Percentiles rank a stretch among this genome's conserved stretches.
phyloP scores from a whole-genome alignment of 2,797 vertebrate species.

The Melanotaenia pygmaea region DNA sequence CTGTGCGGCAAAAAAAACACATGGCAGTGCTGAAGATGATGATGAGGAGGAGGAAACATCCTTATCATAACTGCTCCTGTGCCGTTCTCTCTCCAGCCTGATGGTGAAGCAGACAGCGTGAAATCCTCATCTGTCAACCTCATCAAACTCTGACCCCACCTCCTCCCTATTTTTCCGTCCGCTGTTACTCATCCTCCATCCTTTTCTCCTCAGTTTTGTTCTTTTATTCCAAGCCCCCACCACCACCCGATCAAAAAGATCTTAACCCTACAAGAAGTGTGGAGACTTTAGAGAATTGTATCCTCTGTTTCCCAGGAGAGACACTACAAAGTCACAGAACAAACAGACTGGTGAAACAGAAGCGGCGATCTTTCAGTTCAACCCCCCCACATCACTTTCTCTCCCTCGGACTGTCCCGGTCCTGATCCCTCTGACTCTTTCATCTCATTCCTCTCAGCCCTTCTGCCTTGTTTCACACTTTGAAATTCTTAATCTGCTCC shows the following conservation, averaged over 20 bases:
- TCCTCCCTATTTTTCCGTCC: constrained; percentile 4
- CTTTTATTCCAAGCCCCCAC: constrained; percentile 4
- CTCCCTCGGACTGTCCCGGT: constrained; percentile 16
- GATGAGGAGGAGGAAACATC: constrained; percentile 41
- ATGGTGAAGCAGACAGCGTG: constrained; percentile 54
- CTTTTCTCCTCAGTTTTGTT: constrained; percentile 35
- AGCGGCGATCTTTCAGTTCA: constrained; percentile 40
- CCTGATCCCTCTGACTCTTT: constrained; percentile 56
- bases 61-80: constrained; percentile 28
- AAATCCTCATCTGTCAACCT: constrained; percentile 58
- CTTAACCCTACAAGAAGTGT: constrained; percentile 66
- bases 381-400: constrained; percentile 20
- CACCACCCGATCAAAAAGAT: constrained; percentile 65
- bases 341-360: constrained; percentile 57
- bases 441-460: constrained; percentile 47
- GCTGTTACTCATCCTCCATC: constrained; percentile 57
- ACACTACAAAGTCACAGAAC: constrained; percentile 57
- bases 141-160: constrained; percentile 29
- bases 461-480: constrained; percentile 55
- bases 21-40: background rate
- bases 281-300: constrained; percentile 52
- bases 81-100: constrained; percentile 22
- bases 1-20: constrained; percentile 13
- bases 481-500: constrained; percentile 63
- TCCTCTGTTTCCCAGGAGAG: constrained; percentile 55